These are phyloP conservation scores for Mimumesa dahlbomi DNA, from an alignment of 2,888 invertebrate genomes.

Conservation along the genomic window DNA sequence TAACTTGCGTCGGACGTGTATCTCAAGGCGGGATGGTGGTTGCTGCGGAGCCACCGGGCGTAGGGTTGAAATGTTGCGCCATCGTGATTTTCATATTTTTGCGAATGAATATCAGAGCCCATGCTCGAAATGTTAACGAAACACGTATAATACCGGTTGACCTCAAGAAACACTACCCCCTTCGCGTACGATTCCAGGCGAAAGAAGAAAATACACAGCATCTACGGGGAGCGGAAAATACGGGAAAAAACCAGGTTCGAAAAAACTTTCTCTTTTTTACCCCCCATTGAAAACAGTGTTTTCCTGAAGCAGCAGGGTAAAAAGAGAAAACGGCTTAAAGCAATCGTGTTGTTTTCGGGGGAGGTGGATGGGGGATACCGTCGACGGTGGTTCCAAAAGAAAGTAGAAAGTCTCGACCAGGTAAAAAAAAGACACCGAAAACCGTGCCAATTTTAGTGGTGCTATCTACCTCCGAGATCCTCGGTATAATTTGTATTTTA, in stretches of 20 bases:
- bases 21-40: conserved; percentile 39
- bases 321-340: conserved; percentile 25
- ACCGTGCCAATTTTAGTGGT: conserved; percentile 35
- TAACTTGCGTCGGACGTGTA: conserved; percentile 45
- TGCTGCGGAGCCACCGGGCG: conserved; percentile 20
- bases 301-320: conserved; percentile 3
- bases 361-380: conserved; percentile 2
- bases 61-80: conserved; percentile 35
- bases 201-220: too few relatives aligned
- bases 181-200: too few relatives aligned
- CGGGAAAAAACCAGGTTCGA: neutral
- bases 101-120: too few relatives aligned
- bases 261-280: neutral
- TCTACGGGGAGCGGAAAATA: too few relatives aligned
- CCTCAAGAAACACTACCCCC: too few relatives aligned
- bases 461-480: conserved; percentile 46
- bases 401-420: conserved; percentile 67
- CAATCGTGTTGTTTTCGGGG: conserved; percentile 10
- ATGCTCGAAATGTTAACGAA: too few relatives aligned
- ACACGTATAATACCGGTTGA: too few relatives aligned
- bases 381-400: conserved; percentile 38
- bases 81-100: conserved; percentile 44
- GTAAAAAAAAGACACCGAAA: conserved; percentile 48
- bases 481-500: conserved; percentile 61
- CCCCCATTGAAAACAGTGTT: neutral